Conservation (phyloP, 2,113 vertebrate genomes). For the Ophthalmotilapia sp. region DNA sequence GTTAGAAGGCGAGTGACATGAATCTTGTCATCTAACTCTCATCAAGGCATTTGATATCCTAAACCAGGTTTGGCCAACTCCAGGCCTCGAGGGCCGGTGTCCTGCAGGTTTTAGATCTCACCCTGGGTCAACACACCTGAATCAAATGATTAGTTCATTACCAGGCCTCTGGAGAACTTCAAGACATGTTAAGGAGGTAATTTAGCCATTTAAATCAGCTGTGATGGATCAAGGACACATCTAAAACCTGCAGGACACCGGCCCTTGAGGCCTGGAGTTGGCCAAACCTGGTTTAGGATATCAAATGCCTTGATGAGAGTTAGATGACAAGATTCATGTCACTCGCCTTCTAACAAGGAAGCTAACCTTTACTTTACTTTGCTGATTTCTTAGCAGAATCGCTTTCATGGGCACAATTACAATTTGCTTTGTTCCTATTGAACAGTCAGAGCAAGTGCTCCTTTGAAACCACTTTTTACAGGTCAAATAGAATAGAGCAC, state of each 20-base stretch:
- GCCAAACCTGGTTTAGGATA: neutral
- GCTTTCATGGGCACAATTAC: neutral
- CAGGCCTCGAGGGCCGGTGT: accelerated
- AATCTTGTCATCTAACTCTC: neutral
- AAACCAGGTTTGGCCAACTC: neutral
- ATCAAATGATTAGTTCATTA: too few relatives aligned
- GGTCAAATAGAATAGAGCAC: neutral
- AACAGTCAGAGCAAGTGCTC: neutral
- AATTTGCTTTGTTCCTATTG: neutral
- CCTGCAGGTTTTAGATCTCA: neutral
- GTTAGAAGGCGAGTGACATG: neutral
- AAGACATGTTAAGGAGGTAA: too few relatives aligned
- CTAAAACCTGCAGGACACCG: neutral
- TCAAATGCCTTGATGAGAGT: neutral
- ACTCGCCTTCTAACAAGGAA: neutral
- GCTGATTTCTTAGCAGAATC: neutral
- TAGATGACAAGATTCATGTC: neutral
- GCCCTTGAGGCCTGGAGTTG: neutral
- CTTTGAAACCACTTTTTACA: neutral
- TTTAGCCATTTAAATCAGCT: too few relatives aligned
- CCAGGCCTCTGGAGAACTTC: too few relatives aligned
- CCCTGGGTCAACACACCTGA: too few relatives aligned
- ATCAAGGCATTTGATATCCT: neutral
- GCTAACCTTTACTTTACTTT: neutral
- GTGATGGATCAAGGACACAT: too few relatives aligned